Conservation (phyloP, 2,888 invertebrate genomes). For the Pseudococcus viburni region DNA sequence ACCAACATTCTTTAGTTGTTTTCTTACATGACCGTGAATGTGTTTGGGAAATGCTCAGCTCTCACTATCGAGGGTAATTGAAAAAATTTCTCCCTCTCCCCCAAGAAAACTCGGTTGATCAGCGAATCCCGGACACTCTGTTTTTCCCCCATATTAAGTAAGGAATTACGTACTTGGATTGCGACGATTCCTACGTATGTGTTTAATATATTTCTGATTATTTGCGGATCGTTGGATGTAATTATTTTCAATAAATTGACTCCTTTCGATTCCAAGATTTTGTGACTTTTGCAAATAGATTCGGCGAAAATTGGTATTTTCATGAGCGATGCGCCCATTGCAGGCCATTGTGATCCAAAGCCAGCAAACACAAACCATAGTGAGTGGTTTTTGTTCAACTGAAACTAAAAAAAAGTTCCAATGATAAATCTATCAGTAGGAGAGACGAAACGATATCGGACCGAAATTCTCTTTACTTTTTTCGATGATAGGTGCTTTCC, state of each 20-base stretch:
- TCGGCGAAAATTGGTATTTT: slow-evolving; percentile 78
- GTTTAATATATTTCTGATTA: slow-evolving; percentile 79
- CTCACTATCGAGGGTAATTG: too few relatives aligned
- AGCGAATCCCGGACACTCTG: too few relatives aligned
- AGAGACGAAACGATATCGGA: too few relatives aligned
- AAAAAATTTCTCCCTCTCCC: too few relatives aligned
- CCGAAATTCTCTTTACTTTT: slow-evolving; percentile 70
- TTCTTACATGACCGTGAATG: too few relatives aligned
- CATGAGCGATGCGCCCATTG: slow-evolving; percentile 80
- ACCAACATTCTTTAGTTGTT: too few relatives aligned
- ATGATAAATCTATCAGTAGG: background rate
- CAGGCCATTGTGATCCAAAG: slow-evolving; percentile 83
- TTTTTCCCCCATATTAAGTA: too few relatives aligned
- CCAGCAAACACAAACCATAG: slow-evolving; percentile 82
- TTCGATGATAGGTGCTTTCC: slow-evolving; percentile 72
- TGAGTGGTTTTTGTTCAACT: slow-evolving; percentile 71
- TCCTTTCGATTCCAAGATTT: slow-evolving; percentile 75
- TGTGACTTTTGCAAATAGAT: slow-evolving; percentile 77
- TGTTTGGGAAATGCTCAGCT: too few relatives aligned
- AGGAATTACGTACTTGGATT: slow-evolving; percentile 72
- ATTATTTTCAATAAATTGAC: slow-evolving; percentile 78
- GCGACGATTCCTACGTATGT: slow-evolving; percentile 84
- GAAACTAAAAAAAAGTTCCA: slow-evolving; percentile 69
- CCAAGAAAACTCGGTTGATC: too few relatives aligned
- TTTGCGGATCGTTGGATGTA: slow-evolving; percentile 75